These are phyloP conservation scores for Cladorhizidae sp. DNA, from an alignment of 37 sponge, comb jelly and placozoan species.

Conservation along the genomic window DNA sequence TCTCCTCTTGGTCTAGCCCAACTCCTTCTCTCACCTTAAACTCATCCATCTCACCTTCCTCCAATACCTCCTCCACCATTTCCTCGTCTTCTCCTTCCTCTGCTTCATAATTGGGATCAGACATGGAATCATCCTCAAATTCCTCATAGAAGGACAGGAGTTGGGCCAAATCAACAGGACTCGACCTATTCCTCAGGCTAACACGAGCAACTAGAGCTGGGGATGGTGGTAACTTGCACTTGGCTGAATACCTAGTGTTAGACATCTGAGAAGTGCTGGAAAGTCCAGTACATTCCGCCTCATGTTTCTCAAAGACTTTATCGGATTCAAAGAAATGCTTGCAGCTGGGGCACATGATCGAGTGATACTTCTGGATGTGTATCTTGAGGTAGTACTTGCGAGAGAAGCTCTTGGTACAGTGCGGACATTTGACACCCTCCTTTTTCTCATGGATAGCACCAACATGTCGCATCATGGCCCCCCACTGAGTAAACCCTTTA, in stretches of 20 bases:
- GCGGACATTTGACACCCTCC: constrained; percentile 17
- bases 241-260: too few relatives aligned
- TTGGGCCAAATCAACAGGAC: not conserved
- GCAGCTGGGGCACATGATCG: constrained; percentile 19
- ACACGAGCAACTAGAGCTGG: not conserved
- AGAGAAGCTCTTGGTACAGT: constrained; percentile 25
- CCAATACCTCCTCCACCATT: not conserved
- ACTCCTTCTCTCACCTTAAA: not conserved
- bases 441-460: constrained; percentile 33
- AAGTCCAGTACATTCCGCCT: not conserved
- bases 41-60: not conserved
- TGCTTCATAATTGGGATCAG: constrained; percentile 3
- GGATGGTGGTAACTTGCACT: too few relatives aligned
- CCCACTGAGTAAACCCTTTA: constrained; percentile 39
- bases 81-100: not conserved
- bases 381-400: constrained; percentile 39
- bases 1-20: not conserved
- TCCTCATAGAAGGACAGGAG: constrained; percentile 23
- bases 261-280: not conserved
- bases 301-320: not conserved
- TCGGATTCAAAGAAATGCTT: constrained; percentile 2
- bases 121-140: constrained; percentile 31
- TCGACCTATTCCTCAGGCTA: constrained; percentile 5
- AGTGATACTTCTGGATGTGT: constrained; percentile 36
- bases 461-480: constrained; percentile 40